Conservation (phyloP, 1,140 invertebrate species). For the Stegodyphus dumicola region DNA sequence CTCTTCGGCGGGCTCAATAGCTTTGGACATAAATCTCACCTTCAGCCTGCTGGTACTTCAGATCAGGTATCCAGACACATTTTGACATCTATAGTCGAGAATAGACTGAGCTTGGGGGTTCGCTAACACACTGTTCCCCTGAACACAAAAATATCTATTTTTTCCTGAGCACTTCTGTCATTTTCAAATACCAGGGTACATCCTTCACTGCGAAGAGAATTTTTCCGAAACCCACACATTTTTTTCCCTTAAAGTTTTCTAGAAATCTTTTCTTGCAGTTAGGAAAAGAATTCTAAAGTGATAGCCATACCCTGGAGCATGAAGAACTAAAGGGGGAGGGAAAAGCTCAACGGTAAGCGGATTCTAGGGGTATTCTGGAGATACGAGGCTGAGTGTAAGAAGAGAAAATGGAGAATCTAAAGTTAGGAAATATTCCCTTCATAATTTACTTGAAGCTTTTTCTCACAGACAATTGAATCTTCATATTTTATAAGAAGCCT, state of each 20-base stretch:
- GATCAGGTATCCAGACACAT: constrained; percentile 14
- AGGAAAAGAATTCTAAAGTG: neutral
- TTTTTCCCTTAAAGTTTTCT: constrained; percentile 4
- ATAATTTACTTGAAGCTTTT: too few relatives aligned
- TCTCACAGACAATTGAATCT: too few relatives aligned
- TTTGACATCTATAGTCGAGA: constrained; percentile 12
- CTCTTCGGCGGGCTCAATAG: constrained; percentile 6
- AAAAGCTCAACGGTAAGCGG: too few relatives aligned
- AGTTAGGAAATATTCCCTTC: too few relatives aligned
- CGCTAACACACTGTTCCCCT: neutral
- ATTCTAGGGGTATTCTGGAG: too few relatives aligned
- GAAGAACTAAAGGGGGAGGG: neutral
- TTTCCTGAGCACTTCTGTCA: constrained; percentile 17
- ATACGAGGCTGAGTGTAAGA: too few relatives aligned
- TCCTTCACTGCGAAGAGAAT: neutral
- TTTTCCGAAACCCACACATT: neutral
- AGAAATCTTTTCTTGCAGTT: neutral
- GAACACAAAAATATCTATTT: constrained; percentile 14
- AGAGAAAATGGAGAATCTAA: too few relatives aligned
- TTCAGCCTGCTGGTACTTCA: neutral
- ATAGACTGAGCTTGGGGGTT: neutral
- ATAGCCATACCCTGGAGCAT: constrained; percentile 11
- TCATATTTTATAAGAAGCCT: too few relatives aligned
- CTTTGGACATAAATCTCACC: constrained; percentile 19
- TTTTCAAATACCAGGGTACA: constrained; percentile 8